Base-by-base conservation (phyloP, 2,888 invertebrate genomes). In the Orchestes rusci region DNA sequence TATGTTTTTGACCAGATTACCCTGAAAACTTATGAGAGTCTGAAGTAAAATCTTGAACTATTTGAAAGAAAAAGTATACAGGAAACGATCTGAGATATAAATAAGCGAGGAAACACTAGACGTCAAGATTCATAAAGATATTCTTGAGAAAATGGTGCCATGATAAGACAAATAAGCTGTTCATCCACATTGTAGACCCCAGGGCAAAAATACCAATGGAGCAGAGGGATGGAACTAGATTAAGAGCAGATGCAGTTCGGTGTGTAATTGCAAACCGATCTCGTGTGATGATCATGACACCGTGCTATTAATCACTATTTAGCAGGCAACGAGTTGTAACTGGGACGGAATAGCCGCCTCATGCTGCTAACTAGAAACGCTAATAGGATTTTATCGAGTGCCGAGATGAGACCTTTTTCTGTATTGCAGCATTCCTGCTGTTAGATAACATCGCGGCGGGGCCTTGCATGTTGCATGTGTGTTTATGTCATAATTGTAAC, bases 221-320 rank as follows among this genome's bases (percentile, higher is more conserved):
- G n/a, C n/a, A n/a, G n/a, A n/a, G n/a, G n/a, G n/a, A n/a, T n/a
- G n/a, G n/a, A 27, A 27, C 27, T 10, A 38, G 41, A 45, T 45
- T 45, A 45, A 42, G 34, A 42, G 43, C 43, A 28, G 43, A 43
- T 43, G 39, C 40, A 48, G 39, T 36, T n/a, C 39, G 35, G 37
- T 40, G 36, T 48, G 33, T 44, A 44, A 48, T 48, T 48, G 34
- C 43, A 40, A 40, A 36, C 37, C 39, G 48, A 48, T 48, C 39
- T 40, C 38, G 32, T 48, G 31, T 43, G 40, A 44, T 48, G 40
- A 48, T 48, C 48, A 43, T 48, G 43, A 48, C 47, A 39, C 39
- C 39, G 30, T 39, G 15, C 36, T 39, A 47, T 47, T 47, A 43
- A 47, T 47, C 47, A 36, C 36, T 23, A 47, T n/a, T 47, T 47